Percentiles rank a stretch among this genome's conserved stretches.
Evolutionary conservation across 2,113 vertebrate genomes (phyloP).

Genomic region (Scartelaos histophorus): DNA sequence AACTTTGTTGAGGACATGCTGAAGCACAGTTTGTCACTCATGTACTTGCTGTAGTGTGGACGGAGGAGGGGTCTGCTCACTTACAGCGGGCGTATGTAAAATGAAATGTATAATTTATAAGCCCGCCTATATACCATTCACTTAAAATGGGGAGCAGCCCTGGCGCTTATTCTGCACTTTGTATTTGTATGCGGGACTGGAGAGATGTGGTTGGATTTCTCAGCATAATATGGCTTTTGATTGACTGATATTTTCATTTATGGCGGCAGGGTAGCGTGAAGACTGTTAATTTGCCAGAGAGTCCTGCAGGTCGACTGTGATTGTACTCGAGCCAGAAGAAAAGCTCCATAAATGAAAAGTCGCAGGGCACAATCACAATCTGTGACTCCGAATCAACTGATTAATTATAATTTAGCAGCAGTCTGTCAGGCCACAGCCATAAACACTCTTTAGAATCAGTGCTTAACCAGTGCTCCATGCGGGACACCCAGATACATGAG

Average conservation of each 20-base stretch:
- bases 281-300: constrained; percentile 73
- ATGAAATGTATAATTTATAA: constrained; percentile 13
- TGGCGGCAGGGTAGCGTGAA: constrained; percentile 67
- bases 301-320: constrained; percentile 71
- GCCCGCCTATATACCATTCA: not conserved
- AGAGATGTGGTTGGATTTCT: constrained; percentile 59
- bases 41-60: not conserved
- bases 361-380: constrained; percentile 71
- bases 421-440: constrained; percentile 66
- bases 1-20: not conserved
- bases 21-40: not conserved
- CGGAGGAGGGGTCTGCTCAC: constrained; percentile 1
- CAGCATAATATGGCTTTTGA: constrained; percentile 66
- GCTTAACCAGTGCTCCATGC: constrained; percentile 62
- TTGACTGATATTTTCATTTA: constrained; percentile 77
- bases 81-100: constrained; percentile 9
- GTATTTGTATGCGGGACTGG: constrained; percentile 60
- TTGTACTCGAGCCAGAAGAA: constrained; percentile 64
- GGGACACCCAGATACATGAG: constrained; percentile 16
- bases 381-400: constrained; percentile 75
- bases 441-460: constrained; percentile 64
- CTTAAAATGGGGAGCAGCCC: constrained; percentile 16
- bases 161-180: constrained; percentile 33
- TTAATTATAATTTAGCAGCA: constrained; percentile 72
- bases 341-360: constrained; percentile 71